These are phyloP conservation scores for Microtus ochrogaster DNA, from an alignment of 2,113 vertebrate species.

Conservation along the genomic window DNA sequence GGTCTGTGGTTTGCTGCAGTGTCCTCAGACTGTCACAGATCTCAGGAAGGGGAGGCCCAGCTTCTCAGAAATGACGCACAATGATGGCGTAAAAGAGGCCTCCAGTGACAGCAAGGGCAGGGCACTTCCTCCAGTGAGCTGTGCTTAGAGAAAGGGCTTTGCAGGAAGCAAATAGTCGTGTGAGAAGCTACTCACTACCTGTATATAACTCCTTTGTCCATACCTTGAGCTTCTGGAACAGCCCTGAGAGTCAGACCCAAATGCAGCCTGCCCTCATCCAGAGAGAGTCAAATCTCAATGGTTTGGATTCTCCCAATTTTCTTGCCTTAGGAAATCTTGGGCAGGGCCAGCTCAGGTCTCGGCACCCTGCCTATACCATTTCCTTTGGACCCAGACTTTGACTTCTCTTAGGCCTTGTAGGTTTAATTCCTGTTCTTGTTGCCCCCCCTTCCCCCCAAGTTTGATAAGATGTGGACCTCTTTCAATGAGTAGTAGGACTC, in stretches of 20 bases:
- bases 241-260: not conserved
- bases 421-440: not conserved
- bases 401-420: not conserved
- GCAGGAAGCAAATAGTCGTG: constrained; percentile 28
- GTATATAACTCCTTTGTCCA: not conserved
- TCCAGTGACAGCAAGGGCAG: constrained; percentile 36
- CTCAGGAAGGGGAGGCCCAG: constrained; percentile 47
- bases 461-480: not conserved
- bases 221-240: not conserved
- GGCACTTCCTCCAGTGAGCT: constrained; percentile 72
- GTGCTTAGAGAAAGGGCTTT: constrained; percentile 45
- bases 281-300: not conserved
- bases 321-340: not conserved
- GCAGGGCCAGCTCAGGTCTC: not conserved
- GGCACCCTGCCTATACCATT: not conserved
- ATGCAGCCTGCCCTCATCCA: constrained; percentile 19
- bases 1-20: constrained; percentile 72
- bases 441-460: not conserved
- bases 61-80: constrained; percentile 75
- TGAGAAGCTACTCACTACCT: constrained; percentile 50
- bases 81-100: constrained; percentile 68
- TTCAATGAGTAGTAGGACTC: not conserved
- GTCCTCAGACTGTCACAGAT: constrained; percentile 53
- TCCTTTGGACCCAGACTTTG: constrained; percentile 35
- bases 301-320: constrained; percentile 1